Conservation (phyloP, 2,888 invertebrate species). For the Hyposoter dolosus region DNA sequence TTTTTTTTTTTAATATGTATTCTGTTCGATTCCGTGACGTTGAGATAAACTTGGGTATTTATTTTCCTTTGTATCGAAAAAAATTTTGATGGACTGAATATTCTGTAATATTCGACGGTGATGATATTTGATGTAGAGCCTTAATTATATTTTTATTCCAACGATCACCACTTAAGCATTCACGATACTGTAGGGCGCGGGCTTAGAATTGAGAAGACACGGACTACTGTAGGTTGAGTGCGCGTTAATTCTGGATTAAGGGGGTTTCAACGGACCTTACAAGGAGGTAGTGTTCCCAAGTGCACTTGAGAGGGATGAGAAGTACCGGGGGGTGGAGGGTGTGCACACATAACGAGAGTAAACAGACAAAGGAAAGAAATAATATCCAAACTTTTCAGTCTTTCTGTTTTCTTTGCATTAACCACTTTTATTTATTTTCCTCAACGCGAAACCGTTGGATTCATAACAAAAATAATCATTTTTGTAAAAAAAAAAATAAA, state of each 20-base stretch:
- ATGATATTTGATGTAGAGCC: neutral
- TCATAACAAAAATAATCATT: no score
- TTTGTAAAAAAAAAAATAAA: neutral
- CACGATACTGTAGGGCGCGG: neutral
- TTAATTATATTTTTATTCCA: slow-evolving; percentile 18
- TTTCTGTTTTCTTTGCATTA: neutral
- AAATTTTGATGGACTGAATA: neutral
- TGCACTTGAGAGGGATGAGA: slow-evolving; percentile 35
- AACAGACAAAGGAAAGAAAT: slow-evolving; percentile 32
- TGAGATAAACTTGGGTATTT: neutral
- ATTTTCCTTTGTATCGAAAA: neutral
- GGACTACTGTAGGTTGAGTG: slow-evolving; percentile 5
- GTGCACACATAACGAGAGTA: slow-evolving; percentile 26
- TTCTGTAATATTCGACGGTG: neutral
- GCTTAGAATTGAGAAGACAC: slow-evolving; percentile 12
- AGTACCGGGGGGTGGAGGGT: slow-evolving; percentile 3
- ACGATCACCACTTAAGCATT: slow-evolving; percentile 6
- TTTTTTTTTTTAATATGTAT: no score
- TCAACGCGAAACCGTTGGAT: neutral
- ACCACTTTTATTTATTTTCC: slow-evolving; percentile 8
- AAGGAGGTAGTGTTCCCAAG: slow-evolving; percentile 19
- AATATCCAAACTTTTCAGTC: slow-evolving; percentile 5
- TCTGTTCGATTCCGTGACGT: no score
- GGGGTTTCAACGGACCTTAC: slow-evolving; percentile 26
- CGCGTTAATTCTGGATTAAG: slow-evolving; percentile 34